Base-by-base conservation (phyloP, 2,113 vertebrate genomes). In the human (Homo sapiens) region DNA sequence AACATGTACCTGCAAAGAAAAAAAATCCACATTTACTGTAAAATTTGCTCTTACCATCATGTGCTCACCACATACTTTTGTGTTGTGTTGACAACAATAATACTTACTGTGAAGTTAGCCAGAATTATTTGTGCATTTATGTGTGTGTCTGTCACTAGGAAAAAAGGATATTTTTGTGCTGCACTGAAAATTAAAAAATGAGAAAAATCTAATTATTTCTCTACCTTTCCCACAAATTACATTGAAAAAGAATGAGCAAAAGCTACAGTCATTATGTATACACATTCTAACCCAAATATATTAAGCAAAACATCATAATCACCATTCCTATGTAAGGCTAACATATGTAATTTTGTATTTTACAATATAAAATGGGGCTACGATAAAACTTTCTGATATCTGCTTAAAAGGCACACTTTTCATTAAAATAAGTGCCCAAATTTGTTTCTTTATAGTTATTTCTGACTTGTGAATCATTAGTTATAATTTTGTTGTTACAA, bases 1-100 rank as follows among this genome's bases (percentile, higher is more conserved):
- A 99, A 96, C 99, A 99, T 99, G 98, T 99, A 99, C 98, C 99
- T 99, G 97, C 30, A 98, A 98, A 48, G 92, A 48, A 88, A 96
- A 93, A 96, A 94, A 96, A 98, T 73, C 43, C 61, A 72, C 12
- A 57, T 0, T 57, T 59, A 73, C 30, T 81, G 12, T 79, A 90
- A 97, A 4, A 92, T 35, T 59, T 95, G 93, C 43, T 13, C 32
- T 76, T 52, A 20, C 22, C 11, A 95, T 22, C 76, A 85, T 30
- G 25, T 57, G 50, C 18, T 50, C 32, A 85, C n/a, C 32, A 50
- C 9, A 89, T 23, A 50, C 8, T 35, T 90, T 70, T 35, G 17
- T 73, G 27, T 57, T 18, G 22, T 43, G 35, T 52, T 84, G 20
- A 57, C 9, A 57, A 87, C 23, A 85, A 52, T 8, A 80, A 76